A percentile compares a stretch with the other conserved stretches of the same genome.
Conservation (phyloP, 2,113 vertebrate species). For the Istiophorus platypterus region DNA sequence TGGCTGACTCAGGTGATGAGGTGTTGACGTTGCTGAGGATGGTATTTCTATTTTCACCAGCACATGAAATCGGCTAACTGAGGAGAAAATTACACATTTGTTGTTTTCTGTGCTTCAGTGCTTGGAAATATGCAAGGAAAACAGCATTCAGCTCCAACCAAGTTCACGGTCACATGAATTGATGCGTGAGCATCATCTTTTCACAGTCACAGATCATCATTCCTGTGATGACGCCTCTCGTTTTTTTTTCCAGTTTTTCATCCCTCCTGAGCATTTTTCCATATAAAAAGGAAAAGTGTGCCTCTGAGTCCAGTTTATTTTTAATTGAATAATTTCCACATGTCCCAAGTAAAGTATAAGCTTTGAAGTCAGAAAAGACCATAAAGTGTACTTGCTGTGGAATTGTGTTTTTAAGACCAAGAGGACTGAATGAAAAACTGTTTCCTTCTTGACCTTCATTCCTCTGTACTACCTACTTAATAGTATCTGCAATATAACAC, state of each 20-base stretch:
- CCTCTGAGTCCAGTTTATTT: conserved; percentile 1
- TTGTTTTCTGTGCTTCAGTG: conserved; percentile 7
- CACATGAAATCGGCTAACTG: conserved; percentile 7
- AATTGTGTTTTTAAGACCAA: not conserved
- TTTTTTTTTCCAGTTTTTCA: conserved; percentile 34
- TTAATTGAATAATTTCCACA: not conserved
- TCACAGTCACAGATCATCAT: conserved; percentile 55
- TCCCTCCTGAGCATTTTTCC: not conserved
- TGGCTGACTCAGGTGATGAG: conserved; percentile 23
- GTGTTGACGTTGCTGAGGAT: not conserved
- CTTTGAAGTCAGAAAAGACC: not conserved
- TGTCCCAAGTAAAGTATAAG: not conserved
- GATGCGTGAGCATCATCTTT: conserved; percentile 34
- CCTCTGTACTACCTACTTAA: not conserved
- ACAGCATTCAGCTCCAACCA: not conserved
- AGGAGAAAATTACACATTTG: conserved; percentile 17
- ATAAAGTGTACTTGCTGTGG: not conserved
- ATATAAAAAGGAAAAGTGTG: conserved; percentile 12
- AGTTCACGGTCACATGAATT: conserved; percentile 31
- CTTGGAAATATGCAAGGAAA: not conserved
- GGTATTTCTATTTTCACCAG: conserved; percentile 32
- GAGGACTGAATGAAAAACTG: not conserved
- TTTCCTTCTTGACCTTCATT: not conserved
- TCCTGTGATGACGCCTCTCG: conserved; percentile 27
- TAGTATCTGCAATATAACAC: not conserved